Evolutionary conservation across 2,113 vertebrate species (phyloP).

Genomic region (Strix aluco): DNA sequence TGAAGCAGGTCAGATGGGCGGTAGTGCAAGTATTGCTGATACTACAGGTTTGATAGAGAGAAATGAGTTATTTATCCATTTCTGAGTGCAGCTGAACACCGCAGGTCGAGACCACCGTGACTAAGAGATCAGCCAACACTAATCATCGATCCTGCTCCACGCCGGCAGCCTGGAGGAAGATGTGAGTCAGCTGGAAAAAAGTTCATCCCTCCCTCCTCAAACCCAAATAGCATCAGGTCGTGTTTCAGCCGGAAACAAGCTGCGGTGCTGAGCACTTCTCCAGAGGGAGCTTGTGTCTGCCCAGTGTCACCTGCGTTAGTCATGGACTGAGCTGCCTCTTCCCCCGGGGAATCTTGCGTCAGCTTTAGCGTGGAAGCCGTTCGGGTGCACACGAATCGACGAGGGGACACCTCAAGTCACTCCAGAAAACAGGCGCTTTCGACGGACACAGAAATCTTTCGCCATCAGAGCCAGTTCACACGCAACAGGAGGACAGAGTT

Average conservation of each 20-base stretch:
- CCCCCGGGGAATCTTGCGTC: not conserved
- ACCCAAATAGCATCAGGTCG: not conserved
- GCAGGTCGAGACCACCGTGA: not conserved
- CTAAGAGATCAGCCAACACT: not conserved
- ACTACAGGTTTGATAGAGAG: not conserved
- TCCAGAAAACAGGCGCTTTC: not conserved
- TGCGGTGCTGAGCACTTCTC: not conserved
- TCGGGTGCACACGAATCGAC: rapidly evolving
- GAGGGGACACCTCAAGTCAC: not conserved
- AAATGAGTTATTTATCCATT: not conserved
- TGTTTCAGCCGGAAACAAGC: not conserved
- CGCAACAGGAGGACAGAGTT: not conserved
- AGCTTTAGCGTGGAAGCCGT: not conserved
- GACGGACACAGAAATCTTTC: rapidly evolving
- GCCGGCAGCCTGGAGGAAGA: not conserved
- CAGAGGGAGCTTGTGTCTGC: not conserved
- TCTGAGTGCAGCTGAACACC: not conserved
- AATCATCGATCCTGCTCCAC: not conserved
- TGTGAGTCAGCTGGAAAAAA: not conserved
- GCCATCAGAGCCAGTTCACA: not conserved
- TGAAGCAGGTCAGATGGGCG: not conserved
- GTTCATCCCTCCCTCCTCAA: not conserved
- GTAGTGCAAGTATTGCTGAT: slow-evolving; percentile 8
- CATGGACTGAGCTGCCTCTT: not conserved
- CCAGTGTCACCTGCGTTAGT: not conserved